Base-by-base conservation (phyloP, 2,797 vertebrate genomes). In the Platalea minor region DNA sequence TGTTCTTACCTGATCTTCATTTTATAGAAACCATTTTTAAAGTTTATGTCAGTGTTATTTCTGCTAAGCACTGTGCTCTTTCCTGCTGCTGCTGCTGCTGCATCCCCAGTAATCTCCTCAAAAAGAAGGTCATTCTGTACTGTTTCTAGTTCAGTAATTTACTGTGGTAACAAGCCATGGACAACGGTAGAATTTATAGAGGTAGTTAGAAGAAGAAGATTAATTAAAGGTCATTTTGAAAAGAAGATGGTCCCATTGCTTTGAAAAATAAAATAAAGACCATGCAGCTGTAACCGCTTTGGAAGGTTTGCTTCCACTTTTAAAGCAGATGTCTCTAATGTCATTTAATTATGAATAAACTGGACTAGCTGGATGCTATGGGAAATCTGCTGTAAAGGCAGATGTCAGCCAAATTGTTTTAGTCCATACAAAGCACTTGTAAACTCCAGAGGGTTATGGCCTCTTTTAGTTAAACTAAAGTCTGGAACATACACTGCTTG, bases 181-280 rank as follows among this genome's bases (percentile, higher is more conserved):
- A 39, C 57, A 74, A 39, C 0, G 0, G 18, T 51, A 35, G 7
- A 64, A 68, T 96, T 89, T 93, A n/a, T 19, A 86, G 76, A 61
- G 23, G 53, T 83, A 61, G 41, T 8, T 78, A 74, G 37, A 80
- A 69, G 60, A 63, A 61, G 8, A 33, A 91, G 18, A 85, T 63
- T 82, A 78, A 82, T 92, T 79, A 84, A 93, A 91, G 59, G 28
- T 60, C 20, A 83, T 88, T 94, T 93, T 37, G 45, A 85, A 53
- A 80, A 54, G 54, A 85, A 88, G 54, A 65, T 48, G 28, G n/a
- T 60, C 60, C 75, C 60, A 37, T 35, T 53, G 31, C 41, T 80
- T 78, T 37, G 60, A 84, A 90, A 63, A 75, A 50, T 28, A 59
- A 33, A 77, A 74, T 61, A 37, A 78, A 85, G 41, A 80, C 31